These are phyloP conservation scores for Macrophya annulata DNA, from an alignment of 2,888 invertebrate species.

Conservation along the genomic window DNA sequence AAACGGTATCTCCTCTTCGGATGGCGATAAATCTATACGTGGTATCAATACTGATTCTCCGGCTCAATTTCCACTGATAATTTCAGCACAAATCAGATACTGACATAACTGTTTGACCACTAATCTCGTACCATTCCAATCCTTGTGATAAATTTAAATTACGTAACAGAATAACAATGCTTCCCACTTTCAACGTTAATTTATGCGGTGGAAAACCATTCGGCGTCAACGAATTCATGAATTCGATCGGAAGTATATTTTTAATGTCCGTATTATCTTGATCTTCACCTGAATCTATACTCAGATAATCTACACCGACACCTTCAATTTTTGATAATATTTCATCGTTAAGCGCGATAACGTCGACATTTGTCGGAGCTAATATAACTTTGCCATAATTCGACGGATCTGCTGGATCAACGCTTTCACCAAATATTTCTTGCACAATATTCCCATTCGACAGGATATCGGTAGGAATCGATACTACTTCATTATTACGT, in stretches of 20 bases:
- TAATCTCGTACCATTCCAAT: constrained; percentile 62
- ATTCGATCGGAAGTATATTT: too few relatives aligned
- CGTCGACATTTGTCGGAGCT: constrained; percentile 56
- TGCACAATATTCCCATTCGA: constrained; percentile 42
- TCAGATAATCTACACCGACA: constrained; percentile 37
- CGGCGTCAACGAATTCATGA: too few relatives aligned
- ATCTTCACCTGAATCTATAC: constrained; percentile 47
- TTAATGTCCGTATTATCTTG: background rate
- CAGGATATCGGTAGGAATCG: constrained; percentile 10
- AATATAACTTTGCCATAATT: constrained; percentile 52
- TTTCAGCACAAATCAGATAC: background rate
- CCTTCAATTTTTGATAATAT: constrained; percentile 45
- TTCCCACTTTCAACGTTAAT: constrained; percentile 60
- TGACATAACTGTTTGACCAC: background rate
- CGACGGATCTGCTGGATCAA: background rate
- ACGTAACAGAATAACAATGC: constrained; percentile 62
- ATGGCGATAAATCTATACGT: constrained; percentile 1
- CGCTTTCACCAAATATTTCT: constrained; percentile 43
- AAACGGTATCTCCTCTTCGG: background rate
- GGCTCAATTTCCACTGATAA: background rate
- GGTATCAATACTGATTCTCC: constrained; percentile 1
- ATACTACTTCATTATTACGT: constrained; percentile 1
- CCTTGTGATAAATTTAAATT: constrained; percentile 61
- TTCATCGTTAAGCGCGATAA: constrained; percentile 42
- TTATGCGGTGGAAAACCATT: constrained; percentile 62